Conservation (phyloP, 2,113 vertebrate genomes). For the Apteryx owenii region DNA sequence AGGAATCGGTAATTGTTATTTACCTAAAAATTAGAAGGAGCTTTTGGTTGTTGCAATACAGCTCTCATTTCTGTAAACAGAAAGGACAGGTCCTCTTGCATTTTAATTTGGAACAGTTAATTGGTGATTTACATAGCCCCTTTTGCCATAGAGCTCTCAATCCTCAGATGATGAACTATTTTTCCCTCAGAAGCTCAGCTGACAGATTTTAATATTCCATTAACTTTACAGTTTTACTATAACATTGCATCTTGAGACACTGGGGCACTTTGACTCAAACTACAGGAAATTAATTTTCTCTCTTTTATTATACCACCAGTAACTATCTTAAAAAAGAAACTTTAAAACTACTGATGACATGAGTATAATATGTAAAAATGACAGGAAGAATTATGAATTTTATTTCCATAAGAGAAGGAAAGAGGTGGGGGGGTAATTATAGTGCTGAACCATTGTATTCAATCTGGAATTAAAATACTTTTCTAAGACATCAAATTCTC, state of each 20-base stretch:
- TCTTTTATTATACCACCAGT: constrained; percentile 70
- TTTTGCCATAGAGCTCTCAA: constrained; percentile 37
- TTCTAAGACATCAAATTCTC: constrained; percentile 23
- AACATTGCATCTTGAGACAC: constrained; percentile 57
- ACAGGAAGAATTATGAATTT: constrained; percentile 67
- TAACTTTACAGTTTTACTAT: constrained; percentile 75
- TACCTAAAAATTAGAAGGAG: constrained; percentile 46
- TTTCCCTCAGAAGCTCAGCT: constrained; percentile 69
- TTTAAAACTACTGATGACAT: constrained; percentile 62
- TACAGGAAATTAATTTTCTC: constrained; percentile 79
- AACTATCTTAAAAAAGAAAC: constrained; percentile 60
- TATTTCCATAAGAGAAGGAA: constrained; percentile 65
- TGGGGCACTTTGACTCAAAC: constrained; percentile 71
- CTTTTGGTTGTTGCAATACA: not conserved
- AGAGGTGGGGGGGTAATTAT: constrained; percentile 50
- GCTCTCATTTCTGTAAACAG: constrained; percentile 23
- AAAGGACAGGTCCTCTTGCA: constrained; percentile 9
- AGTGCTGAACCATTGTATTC: constrained; percentile 37
- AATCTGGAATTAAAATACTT: constrained; percentile 61
- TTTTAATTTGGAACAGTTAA: constrained; percentile 54
- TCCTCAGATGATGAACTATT: constrained; percentile 63
- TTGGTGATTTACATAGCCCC: constrained; percentile 53
- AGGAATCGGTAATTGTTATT: constrained; percentile 49
- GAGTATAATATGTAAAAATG: constrained; percentile 69
- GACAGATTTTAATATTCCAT: constrained; percentile 80